Conservation (phyloP, 2,113 vertebrate genomes). For the Motacilla alba region DNA sequence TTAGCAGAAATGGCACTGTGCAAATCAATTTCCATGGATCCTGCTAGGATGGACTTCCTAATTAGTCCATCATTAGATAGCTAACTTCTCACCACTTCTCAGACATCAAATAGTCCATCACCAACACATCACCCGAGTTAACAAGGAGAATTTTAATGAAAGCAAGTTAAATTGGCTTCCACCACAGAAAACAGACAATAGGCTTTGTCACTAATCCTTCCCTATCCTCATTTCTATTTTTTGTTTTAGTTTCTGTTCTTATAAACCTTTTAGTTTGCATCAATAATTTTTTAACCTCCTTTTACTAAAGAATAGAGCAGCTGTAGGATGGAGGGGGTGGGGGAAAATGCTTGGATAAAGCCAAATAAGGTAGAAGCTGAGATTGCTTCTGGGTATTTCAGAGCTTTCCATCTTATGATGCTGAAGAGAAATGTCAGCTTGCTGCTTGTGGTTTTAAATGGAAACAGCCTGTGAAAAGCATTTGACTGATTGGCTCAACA, state of each 20-base stretch:
- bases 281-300: neutral
- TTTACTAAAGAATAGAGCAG: constrained; percentile 1
- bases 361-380: constrained; percentile 22
- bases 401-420: constrained; percentile 28
- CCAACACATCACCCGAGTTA: neutral
- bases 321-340: neutral
- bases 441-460: constrained; percentile 40
- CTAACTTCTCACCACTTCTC: constrained; percentile 43
- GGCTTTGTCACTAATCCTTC: constrained; percentile 39
- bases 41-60: constrained; percentile 61
- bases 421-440: constrained; percentile 55
- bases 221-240: neutral
- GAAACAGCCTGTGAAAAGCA: constrained; percentile 25
- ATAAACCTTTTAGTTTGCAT: constrained; percentile 33
- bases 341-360: neutral
- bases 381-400: constrained; percentile 45
- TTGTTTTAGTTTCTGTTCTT: constrained; percentile 19
- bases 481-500: constrained; percentile 30
- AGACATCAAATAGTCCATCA: constrained; percentile 44
- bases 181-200: constrained; percentile 41
- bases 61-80: constrained; percentile 62
- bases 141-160: constrained; percentile 70
- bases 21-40: constrained; percentile 67
- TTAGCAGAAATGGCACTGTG: constrained; percentile 61
- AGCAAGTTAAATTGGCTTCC: constrained; percentile 27